Evolutionary conservation across 2,888 invertebrate genomes (phyloP), one percentile per base, ranked within the genome.

Genomic region (Pinctada fucata): DNA sequence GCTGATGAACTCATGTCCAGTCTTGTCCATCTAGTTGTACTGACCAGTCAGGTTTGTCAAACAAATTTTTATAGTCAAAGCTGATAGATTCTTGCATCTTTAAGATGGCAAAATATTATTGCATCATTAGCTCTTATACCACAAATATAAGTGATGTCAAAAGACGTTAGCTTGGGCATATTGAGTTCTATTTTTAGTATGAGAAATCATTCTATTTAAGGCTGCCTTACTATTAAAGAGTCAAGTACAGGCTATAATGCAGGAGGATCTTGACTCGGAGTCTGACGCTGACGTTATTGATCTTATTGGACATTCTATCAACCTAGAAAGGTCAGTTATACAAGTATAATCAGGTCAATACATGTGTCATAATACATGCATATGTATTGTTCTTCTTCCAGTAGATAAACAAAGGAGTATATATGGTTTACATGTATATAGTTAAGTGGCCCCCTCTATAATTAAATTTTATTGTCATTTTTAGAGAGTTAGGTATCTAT

Each of bases 1-100:
- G 91, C 91, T 3, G 89, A 91, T 73, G 80, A 85, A 16, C 86
- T 92, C 49, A 90, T 92, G 90, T 87, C 91, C 4, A 88, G 89
- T 74, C 87, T 92, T 4, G 91, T 91, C 13, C 90, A 89, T 68
- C 86, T 92, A 5, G 91, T 91, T 64, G 86, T 92, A 3, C 82
- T 91, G 6, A 88, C 90, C 45, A 92, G 91, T 82, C 91, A 91
- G 89, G 92, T 92, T 82, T 52, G 31, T 31, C 31, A 31, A 31
- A 31, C 31, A 31, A 31, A 92, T 63, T 79, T 92, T 75, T 81
- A 65, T n/a, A 47, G n/a, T 65, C n/a, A 2, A 13, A 58, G 10
- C 13, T 10, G 58, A 13, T 13, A 31, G 31, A 31, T 31, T 31
- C 31, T 31, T 31, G 31, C 31, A 31, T 31, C 31, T 31, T 31